Conservation (phyloP, 2,888 invertebrate genomes). For the Meiosimyza platycephala region DNA sequence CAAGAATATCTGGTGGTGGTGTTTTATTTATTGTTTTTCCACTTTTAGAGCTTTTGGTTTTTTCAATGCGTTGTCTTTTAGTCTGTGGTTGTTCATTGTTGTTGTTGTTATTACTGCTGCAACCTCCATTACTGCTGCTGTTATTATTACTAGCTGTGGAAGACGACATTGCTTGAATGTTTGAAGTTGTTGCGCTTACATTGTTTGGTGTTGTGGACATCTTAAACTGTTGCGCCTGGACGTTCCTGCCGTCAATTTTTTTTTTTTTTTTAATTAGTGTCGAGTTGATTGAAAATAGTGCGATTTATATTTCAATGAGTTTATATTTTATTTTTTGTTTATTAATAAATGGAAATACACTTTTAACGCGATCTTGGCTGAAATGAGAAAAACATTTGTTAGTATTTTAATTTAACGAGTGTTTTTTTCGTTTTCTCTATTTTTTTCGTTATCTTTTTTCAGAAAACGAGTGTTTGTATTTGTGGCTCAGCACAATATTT, state of each 20-base stretch:
- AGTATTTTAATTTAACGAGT: no score
- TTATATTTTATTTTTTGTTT: not conserved
- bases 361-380: no score
- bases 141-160: slow-evolving; percentile 39
- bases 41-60: slow-evolving; percentile 45
- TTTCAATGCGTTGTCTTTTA: slow-evolving; percentile 82
- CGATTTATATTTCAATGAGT: not conserved
- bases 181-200: slow-evolving; percentile 27
- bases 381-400: no score
- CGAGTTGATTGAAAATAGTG: not conserved
- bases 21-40: slow-evolving; percentile 40
- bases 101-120: slow-evolving; percentile 60
- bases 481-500: no score
- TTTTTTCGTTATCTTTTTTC: no score
- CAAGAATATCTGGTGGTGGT: slow-evolving; percentile 55
- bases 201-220: slow-evolving; percentile 29
- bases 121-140: slow-evolving; percentile 31
- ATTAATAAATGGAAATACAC: no score
- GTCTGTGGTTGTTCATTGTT: slow-evolving; percentile 83
- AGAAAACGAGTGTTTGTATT: no score
- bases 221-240: not conserved
- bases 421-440: no score
- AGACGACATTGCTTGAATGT: slow-evolving; percentile 25
- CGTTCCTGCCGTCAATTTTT: no score
- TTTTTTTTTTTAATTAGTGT: no score